Evolutionary conservation across 2,888 invertebrate species (phyloP), one percentile per base, ranked within the genome.

Genomic region (Cerastis leucographa): DNA sequence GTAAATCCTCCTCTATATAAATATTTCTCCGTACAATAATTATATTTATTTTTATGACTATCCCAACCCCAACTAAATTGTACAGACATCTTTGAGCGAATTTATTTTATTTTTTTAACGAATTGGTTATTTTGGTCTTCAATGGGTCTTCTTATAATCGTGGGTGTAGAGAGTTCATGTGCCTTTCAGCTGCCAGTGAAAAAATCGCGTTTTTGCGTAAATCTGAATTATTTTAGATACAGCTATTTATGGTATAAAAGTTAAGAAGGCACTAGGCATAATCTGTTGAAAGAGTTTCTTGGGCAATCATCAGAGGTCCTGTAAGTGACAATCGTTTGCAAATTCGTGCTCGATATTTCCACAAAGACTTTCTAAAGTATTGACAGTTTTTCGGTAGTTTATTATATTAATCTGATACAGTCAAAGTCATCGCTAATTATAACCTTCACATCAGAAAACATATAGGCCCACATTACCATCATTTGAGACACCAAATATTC

Each of bases 21-120:
- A 71, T 56, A 51, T 73, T 73, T 81, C 62, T 49, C n/a, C 40
- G 61, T 70, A 51, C 42, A 19, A 51, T 61, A 74, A 78, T 77
- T 65, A 49, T 22, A 54, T 69, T 78, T 68, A 77, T 74, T 40
- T 72, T 79, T 62, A 79, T 35, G 61, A 70, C 49, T 56, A 62
- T n/a, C 44, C 56, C 59, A 40, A 25, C 54, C 44, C 56, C 59
- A 40, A 25, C 54, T 59, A 69, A 62, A 29, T 2, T 56, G 22
- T n/a, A 44, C 69, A n/a, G 25, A 35, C 22, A 25, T 67, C 46
- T 56, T 56, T 25, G 17, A 25, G 12, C 3, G 62, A 64, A 68
- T 74, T 67, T 56, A 65, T 65, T 66, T 70, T 51, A n/a, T 14
- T 64, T 49, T n/a, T 68, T 35, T n/a, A 49, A 56, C n/a, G 25